Base-by-base conservation (phyloP, 2,888 invertebrate genomes). In the Melinaea menophilus region DNA sequence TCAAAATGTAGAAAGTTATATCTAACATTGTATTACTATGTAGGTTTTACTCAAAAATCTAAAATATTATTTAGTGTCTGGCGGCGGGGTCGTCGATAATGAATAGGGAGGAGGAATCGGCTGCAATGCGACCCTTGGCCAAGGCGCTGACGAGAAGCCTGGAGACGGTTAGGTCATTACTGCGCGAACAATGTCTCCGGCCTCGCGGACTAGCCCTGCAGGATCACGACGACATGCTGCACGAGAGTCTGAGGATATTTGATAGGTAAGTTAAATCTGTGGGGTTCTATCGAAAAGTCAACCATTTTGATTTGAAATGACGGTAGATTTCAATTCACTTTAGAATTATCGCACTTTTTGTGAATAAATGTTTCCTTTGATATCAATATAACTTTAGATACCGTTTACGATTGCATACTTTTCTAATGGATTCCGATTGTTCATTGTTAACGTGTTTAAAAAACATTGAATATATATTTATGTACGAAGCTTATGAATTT, bases 1-100 rank as follows among this genome's bases (percentile, higher is more conserved):
- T 22, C 22, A 22, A 2, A 9, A 41, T 41, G 11, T 41, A 5
- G 3, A 9, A 9, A 1, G 11, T 9, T 7, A 7, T 41, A 37
- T 41, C 41, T 41, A 3, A 22, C 22, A 22, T 22, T 22, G 22
- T 22, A 9, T 51, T n/a, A 51, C 22, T 7, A 51, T 51, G 31
- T 41, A 9, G 41, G 2, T 41, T 5, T 41, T 41, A 7, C 1
- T 22, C 2, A 7, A 51, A 12, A 51, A 5, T 22, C 51, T 5
- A 31, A 31, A 5, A 31, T 51, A 31, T n/a, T 31, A 51, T 51
- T 3, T 31, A 96, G 95, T 99, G 99, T 82, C 92, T 99, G 72
- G 98, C 99, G 35, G 99, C 99, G 37, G 99, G 99, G 54, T 99
- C 99, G 0, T 98, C 98, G 61, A 99, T 99, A 73, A 95, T 99